phyloP scores from a whole-genome alignment of 2,113 vertebrate species.

The Hystrix cristata region DNA sequence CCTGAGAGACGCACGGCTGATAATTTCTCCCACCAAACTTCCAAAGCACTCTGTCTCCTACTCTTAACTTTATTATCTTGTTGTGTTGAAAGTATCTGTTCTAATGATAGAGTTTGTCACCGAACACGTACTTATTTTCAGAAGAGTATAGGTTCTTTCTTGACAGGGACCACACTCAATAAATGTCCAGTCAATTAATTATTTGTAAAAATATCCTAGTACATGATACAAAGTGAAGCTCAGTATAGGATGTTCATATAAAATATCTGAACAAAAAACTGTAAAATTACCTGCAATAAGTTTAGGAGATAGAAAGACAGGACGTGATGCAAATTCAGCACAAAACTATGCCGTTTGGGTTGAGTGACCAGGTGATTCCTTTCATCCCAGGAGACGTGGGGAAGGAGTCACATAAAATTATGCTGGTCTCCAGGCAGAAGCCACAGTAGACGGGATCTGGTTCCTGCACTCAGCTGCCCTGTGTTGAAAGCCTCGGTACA shows the following conservation, averaged over 20 bases:
- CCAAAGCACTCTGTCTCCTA: not conserved
- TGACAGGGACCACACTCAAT: not conserved
- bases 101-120: not conserved
- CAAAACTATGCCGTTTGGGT: not conserved
- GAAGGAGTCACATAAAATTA: not conserved
- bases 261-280: not conserved
- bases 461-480: not conserved
- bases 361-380: not conserved
- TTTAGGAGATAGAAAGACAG: not conserved
- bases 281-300: not conserved
- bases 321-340: not conserved
- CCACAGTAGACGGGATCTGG: not conserved
- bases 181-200: not conserved
- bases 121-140: not conserved
- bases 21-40: not conserved
- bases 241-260: not conserved
- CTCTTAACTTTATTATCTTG: not conserved
- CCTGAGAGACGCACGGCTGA: not conserved
- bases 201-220: not conserved
- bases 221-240: not conserved
- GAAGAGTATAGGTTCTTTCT: not conserved
- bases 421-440: not conserved
- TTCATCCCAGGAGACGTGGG: not conserved
- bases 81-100: not conserved
- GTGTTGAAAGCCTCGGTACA: rapidly evolving